Base-by-base conservation (phyloP, 2,797 vertebrate species). In the Remorina albescens region DNA sequence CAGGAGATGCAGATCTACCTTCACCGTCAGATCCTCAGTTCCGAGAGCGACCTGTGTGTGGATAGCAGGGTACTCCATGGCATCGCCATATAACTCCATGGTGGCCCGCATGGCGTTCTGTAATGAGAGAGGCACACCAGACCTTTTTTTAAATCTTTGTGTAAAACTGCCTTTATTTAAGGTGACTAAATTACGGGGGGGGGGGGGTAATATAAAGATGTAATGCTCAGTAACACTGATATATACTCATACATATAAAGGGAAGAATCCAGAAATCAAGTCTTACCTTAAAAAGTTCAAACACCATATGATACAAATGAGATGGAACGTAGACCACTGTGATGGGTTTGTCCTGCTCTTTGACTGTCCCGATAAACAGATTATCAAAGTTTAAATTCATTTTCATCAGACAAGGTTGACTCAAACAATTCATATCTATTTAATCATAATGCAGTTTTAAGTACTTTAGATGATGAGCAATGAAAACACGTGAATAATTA, bases 81-180 rank as follows among this genome's bases (percentile, higher is more conserved):
- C 86, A 32, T 97, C 96, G 0, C 95, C 96, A 4, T 96, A 85
- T 32, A 96, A 89, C 87, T 99, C 98, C 96, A 99, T 98, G 54
- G 98, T 99, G 60, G 98, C 98, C 55, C 98, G 94, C 98, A 99
- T 99, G 76, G 98, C 97, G 53, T 99, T 99, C 98, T 99, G 89
- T 76, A 92, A 46, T 44, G 19, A 39, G 47, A 11, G 21, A 47
- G 30, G 1, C 2, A 39, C 51, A 11, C 4, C n/a, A 23, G 19
- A 55, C 13, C 5, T 16, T 11, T 46, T 56, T 13, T 2, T 19
- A 25, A 13, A n/a, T 1, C n/a, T 23, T 18, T 12, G 19, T 16
- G n/a, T 41, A 23, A 67, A 36, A 34, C 15, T 34, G 11, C 18
- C 16, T 30, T 54, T 6, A 55, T 41, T 54, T 16, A 0, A 54